These are phyloP conservation scores for Pseudomyrmex flavicornis DNA, from an alignment of 1,140 invertebrate genomes.

Conservation along the genomic window DNA sequence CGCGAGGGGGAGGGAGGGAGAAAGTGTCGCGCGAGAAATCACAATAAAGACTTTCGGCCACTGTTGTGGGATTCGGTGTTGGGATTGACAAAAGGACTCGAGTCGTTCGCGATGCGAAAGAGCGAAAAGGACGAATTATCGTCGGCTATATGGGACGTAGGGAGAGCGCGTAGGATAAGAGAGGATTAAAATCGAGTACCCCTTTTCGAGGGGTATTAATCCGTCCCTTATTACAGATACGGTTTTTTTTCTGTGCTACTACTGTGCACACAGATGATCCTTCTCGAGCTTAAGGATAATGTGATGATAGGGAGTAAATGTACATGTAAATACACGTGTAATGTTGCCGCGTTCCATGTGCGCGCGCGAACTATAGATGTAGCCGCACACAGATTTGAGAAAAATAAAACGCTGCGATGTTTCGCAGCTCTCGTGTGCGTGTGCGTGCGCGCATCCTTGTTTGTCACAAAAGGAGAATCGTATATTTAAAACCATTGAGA, in stretches of 20 bases:
- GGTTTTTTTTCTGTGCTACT: conserved; percentile 49
- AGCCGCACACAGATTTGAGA: neutral
- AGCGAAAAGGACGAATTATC: conserved; percentile 29
- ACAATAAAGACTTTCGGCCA: conserved; percentile 67
- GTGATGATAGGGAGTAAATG: conserved; percentile 60
- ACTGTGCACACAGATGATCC: conserved; percentile 21
- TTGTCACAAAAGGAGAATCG: neutral
- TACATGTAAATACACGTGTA: conserved; percentile 16
- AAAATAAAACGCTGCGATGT: neutral
- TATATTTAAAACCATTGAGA: neutral
- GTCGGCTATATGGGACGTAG: neutral
- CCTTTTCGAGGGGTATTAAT: conserved; percentile 55
- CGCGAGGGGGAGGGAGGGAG: conserved; percentile 33
- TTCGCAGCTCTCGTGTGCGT: too few relatives aligned
- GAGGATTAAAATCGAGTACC: conserved; percentile 73
- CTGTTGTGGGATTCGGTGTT: conserved; percentile 65
- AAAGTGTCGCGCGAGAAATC: conserved; percentile 44
- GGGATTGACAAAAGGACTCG: conserved; percentile 43
- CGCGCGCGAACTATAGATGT: neutral
- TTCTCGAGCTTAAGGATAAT: conserved; percentile 45
- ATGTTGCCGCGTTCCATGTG: neutral
- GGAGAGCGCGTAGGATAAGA: conserved; percentile 60
- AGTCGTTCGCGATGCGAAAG: conserved; percentile 29
- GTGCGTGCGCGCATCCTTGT: too few relatives aligned
- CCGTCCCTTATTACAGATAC: conserved; percentile 36